Conservation (phyloP, 30 jellyfish, hydroid and myxozoan genomes). For the Clytia hemisphaerica region DNA sequence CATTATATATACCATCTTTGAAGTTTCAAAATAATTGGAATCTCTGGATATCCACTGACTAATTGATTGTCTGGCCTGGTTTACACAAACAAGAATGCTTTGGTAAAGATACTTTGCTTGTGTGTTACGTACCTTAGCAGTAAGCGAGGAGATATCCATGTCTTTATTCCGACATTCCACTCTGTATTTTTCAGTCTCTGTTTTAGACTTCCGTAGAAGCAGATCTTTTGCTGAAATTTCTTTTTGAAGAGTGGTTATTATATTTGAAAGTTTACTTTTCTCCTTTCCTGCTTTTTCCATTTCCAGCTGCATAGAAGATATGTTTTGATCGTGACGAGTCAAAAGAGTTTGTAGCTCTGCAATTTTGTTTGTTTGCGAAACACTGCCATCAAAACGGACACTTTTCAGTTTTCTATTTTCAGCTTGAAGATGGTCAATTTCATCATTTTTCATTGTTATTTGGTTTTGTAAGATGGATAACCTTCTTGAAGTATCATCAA, state of each 20-base stretch:
- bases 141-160: conserved; percentile 44
- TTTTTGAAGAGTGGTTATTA: conserved; percentile 52
- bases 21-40: too few species aligned
- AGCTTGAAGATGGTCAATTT: conserved; percentile 38
- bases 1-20: too few species aligned
- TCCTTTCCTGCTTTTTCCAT: conserved; percentile 45
- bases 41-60: too few species aligned
- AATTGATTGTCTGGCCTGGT: too few species aligned
- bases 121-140: too few species aligned
- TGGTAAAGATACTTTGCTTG: too few species aligned
- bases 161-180: conserved; percentile 62
- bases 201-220: conserved; percentile 32
- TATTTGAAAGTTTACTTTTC: conserved; percentile 44
- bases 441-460: conserved; percentile 31
- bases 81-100: too few species aligned
- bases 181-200: conserved; percentile 40
- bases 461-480: conserved; percentile 48
- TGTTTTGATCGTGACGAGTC: conserved; percentile 50
- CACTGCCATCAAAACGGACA: background rate
- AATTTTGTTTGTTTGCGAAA: conserved; percentile 28
- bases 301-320: conserved; percentile 61
- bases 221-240: conserved; percentile 66
- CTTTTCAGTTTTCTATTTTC: conserved; percentile 33
- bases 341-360: conserved; percentile 53
- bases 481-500: conserved; percentile 40